A percentile compares a stretch with the other conserved stretches of the same genome.
Evolutionary conservation across 2,888 invertebrate species (phyloP).

Genomic region (Anorthoa munda): DNA sequence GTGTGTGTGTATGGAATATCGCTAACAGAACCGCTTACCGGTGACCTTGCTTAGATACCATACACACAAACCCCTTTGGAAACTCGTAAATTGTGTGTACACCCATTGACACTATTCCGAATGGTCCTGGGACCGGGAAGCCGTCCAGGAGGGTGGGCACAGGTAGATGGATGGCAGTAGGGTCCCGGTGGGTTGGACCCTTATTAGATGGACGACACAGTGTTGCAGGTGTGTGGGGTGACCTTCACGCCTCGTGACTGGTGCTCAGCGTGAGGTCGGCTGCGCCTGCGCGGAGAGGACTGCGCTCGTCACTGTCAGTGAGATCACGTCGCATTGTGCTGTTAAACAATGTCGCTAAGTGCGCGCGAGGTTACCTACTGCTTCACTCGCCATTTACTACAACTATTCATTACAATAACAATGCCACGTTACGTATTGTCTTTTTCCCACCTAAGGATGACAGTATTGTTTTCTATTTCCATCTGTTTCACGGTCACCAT

Average conservation of each 20-base stretch:
- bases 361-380: slow-evolving; percentile 17
- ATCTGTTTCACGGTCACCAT: slow-evolving; percentile 19
- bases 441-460: slow-evolving; percentile 21
- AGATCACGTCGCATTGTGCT: slow-evolving; percentile 27
- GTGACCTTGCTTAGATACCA: background rate
- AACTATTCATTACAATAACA: slow-evolving; percentile 35
- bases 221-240: slow-evolving; percentile 3
- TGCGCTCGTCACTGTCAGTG: background rate
- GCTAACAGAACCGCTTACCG: background rate
- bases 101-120: background rate
- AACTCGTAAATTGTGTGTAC: background rate
- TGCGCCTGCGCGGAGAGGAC: slow-evolving; percentile 1
- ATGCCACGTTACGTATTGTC: slow-evolving; percentile 27
- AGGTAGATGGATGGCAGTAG: background rate
- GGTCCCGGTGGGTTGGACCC: too few relatives aligned
- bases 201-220: background rate
- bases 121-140: too few relatives aligned
- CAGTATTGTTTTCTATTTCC: slow-evolving; percentile 29
- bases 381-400: slow-evolving; percentile 16
- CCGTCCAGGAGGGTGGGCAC: background rate
- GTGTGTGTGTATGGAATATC: background rate
- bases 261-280: slow-evolving; percentile 46
- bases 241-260: slow-evolving; percentile 56
- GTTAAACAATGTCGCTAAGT: slow-evolving; percentile 27
- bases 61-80: background rate